Conservation (phyloP, 2,888 invertebrate genomes). For the Troglohyphantes excavatus region DNA sequence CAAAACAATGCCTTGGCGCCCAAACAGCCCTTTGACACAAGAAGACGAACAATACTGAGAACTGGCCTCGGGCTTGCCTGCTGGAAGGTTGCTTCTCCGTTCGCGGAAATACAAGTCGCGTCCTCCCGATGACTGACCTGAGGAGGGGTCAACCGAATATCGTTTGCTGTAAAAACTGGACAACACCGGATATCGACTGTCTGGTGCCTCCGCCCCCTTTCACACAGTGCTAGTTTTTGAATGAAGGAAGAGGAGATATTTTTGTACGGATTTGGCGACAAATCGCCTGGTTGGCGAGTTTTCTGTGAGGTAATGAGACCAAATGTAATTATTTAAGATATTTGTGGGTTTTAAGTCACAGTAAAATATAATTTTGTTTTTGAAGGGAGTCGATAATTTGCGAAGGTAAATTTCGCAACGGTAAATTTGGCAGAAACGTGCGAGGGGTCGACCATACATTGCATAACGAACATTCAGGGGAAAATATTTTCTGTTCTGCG, state of each 20-base stretch:
- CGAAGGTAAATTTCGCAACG: too few species aligned
- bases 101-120: slow-evolving; percentile 28
- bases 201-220: not conserved
- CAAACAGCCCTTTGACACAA: slow-evolving; percentile 49
- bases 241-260: not conserved
- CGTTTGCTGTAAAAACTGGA: not conserved
- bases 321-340: too few species aligned
- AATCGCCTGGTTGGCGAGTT: too few species aligned
- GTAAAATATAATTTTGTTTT: too few species aligned
- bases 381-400: too few species aligned
- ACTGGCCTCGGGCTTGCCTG: slow-evolving; percentile 57
- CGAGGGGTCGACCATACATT: too few species aligned
- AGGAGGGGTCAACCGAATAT: slow-evolving; percentile 58
- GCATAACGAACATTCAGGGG: too few species aligned
- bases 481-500: too few species aligned
- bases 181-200: slow-evolving; percentile 55
- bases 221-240: not conserved
- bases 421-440: too few species aligned
- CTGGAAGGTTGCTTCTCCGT: not conserved
- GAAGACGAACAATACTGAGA: slow-evolving; percentile 78
- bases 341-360: too few species aligned
- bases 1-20: slow-evolving; percentile 48
- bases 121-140: slow-evolving; percentile 41
- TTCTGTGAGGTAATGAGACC: too few species aligned
- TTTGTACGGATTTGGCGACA: not conserved